These are phyloP conservation scores for Hippocampus zosterae DNA, from an alignment of 2,113 vertebrate species.

Conservation along the genomic window DNA sequence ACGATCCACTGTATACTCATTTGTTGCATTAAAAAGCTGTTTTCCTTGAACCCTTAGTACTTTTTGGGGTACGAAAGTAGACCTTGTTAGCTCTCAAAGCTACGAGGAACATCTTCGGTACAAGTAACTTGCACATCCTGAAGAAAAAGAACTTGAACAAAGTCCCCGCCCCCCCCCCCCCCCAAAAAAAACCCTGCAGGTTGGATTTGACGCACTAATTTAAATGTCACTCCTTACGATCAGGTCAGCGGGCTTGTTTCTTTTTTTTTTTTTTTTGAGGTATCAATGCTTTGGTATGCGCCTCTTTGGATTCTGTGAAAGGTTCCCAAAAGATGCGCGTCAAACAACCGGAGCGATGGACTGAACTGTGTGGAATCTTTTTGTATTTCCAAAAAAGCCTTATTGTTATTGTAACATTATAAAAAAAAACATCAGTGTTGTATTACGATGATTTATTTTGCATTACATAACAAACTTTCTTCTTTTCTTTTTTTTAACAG, in stretches of 20 bases:
- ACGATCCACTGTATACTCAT: conserved; percentile 37
- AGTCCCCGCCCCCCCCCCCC: no score
- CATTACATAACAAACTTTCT: conserved; percentile 64
- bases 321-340: conserved; percentile 42
- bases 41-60: conserved; percentile 37
- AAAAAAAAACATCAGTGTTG: conserved; percentile 63
- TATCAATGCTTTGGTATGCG: conserved; percentile 35
- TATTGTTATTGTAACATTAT: conserved; percentile 77
- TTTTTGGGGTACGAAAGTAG: conserved; percentile 27
- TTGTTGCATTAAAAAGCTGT: conserved; percentile 45
- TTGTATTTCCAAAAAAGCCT: conserved; percentile 80
- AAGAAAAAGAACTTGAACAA: conserved; percentile 37
- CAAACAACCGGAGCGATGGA: conserved; percentile 51
- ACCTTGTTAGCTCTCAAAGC: conserved; percentile 40
- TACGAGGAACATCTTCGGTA: conserved; percentile 33
- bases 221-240: conserved; percentile 30
- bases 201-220: conserved; percentile 35
- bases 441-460: conserved; percentile 69
- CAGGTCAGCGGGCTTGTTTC: conserved; percentile 14
- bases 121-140: conserved; percentile 47
- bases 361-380: conserved; percentile 72
- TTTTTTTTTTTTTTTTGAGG: conserved; percentile 20
- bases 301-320: conserved; percentile 40
- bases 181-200: conserved; percentile 44
- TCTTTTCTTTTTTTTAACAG: conserved; percentile 72